These are phyloP conservation scores for Drosophila testacea DNA, from an alignment of 2,888 invertebrate genomes.

Conservation along the genomic window DNA sequence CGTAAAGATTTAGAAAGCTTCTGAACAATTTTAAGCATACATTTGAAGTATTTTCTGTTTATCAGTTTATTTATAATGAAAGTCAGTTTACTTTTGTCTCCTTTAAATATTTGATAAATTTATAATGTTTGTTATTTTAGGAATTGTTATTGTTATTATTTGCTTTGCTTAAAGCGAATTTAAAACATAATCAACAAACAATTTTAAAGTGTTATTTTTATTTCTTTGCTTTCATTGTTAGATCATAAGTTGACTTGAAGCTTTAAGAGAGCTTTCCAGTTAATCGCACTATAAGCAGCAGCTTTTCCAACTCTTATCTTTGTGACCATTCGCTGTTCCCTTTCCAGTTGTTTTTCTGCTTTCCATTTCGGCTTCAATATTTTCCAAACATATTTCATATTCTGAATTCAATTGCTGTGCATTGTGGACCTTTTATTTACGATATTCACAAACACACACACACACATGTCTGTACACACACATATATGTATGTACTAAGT, in stretches of 20 bases:
- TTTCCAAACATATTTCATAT: conserved; percentile 50
- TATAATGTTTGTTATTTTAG: background rate
- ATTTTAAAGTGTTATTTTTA: background rate
- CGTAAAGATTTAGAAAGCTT: conserved; percentile 9
- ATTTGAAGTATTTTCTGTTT: background rate
- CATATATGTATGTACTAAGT: conserved; percentile 19
- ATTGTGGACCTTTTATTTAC: conserved; percentile 50
- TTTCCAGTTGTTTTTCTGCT: background rate
- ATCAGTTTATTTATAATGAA: too few species aligned
- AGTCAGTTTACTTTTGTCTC: background rate
- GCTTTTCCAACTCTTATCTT: conserved; percentile 39
- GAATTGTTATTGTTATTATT: background rate
- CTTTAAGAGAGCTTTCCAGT: conserved; percentile 3
- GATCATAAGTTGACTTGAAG: background rate
- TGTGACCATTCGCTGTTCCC: conserved; percentile 33
- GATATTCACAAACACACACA: conserved; percentile 12
- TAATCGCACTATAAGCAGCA: conserved; percentile 27
- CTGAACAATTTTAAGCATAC: background rate
- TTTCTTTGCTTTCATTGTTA: background rate
- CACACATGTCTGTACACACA: conserved; percentile 5
- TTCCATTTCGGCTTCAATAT: conserved; percentile 27
- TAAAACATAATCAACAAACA: background rate
- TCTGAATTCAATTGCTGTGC: conserved; percentile 42
- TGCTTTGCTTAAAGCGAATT: too few species aligned
- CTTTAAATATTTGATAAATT: background rate